phyloP scores from a whole-genome alignment of 2,113 vertebrate species.

The Lepus timidus region DNA sequence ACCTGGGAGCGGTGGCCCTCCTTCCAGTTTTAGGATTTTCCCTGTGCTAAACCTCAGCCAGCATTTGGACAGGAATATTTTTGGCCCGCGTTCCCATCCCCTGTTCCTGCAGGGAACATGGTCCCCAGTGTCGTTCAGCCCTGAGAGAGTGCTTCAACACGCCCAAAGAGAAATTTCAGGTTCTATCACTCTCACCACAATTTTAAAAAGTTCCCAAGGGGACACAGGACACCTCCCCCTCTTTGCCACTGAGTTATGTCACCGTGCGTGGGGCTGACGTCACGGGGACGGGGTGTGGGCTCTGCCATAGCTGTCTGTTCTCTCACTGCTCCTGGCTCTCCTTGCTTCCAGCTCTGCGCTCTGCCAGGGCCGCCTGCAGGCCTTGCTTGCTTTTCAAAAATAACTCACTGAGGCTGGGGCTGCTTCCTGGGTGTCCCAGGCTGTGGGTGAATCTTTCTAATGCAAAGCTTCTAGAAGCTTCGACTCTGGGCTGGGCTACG shows the following conservation, averaged over 20 bases:
- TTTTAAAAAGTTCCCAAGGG: conserved; percentile 52
- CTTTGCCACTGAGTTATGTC: conserved; percentile 43
- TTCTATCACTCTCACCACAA: conserved; percentile 7
- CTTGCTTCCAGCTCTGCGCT: conserved; percentile 42
- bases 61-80: conserved; percentile 52
- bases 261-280: conserved; percentile 63
- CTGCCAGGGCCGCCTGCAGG: conserved; percentile 80
- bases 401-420: conserved; percentile 67
- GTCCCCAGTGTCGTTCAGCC: neutral
- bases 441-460: conserved; percentile 18
- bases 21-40: neutral
- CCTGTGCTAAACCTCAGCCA: conserved; percentile 4
- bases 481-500: neutral
- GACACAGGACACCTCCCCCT: conserved; percentile 6
- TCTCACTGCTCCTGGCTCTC: conserved; percentile 58
- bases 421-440: conserved; percentile 66
- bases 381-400: conserved; percentile 78
- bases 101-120: neutral
- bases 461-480: conserved; percentile 11
- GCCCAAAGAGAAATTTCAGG: conserved; percentile 14
- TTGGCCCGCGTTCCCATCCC: conserved; percentile 23
- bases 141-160: conserved; percentile 15
- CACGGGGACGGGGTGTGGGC: conserved; percentile 64
- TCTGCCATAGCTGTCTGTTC: conserved; percentile 61
- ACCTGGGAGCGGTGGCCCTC: neutral